Conservation (phyloP, 1,140 invertebrate species). For the Hyposmocoma kahamanoa region DNA sequence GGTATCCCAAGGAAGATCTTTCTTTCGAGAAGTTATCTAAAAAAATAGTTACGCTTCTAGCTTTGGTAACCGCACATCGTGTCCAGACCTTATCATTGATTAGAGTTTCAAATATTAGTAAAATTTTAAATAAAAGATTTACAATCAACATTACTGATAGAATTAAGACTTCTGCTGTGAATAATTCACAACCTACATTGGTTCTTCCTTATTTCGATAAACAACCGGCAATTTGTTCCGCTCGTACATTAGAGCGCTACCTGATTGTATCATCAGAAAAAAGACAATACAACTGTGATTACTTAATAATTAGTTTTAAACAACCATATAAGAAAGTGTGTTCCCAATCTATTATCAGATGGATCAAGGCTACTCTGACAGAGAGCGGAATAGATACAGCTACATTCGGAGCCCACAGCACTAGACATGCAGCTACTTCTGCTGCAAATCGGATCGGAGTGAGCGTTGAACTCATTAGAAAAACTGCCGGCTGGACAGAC, state of each 20-base stretch:
- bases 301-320: background rate
- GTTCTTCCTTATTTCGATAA: background rate
- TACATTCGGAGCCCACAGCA: background rate
- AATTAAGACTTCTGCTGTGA: background rate
- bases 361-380: background rate
- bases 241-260: background rate
- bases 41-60: background rate
- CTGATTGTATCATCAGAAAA: background rate
- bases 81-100: background rate
- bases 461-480: background rate
- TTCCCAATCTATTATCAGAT: background rate
- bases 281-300: background rate
- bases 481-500: background rate
- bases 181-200: background rate
- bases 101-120: background rate
- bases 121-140: background rate
- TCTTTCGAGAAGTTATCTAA: background rate
- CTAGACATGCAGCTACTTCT: background rate
- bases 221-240: background rate
- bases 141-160: background rate
- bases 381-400: background rate
- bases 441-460: background rate
- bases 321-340: background rate
- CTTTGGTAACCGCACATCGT: background rate
- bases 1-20: background rate